These are phyloP conservation scores for Argyrosomus japonicus DNA, from an alignment of 2,113 vertebrate species.

Conservation along the genomic window DNA sequence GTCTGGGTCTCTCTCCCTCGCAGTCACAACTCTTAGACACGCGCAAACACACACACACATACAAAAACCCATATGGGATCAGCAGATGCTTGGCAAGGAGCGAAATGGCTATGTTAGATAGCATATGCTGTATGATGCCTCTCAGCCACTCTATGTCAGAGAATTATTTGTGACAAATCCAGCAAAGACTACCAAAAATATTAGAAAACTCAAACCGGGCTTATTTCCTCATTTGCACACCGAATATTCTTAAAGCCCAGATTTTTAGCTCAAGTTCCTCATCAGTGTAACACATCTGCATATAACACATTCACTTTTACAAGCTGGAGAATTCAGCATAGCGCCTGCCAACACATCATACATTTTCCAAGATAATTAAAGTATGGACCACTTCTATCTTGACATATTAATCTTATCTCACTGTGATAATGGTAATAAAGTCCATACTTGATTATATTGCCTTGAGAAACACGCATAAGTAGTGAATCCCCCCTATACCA, in stretches of 20 bases:
- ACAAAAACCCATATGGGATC: slow-evolving; percentile 75
- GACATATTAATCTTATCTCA: slow-evolving; percentile 36
- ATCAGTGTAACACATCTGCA: background rate
- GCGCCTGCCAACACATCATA: slow-evolving; percentile 6
- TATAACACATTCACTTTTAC: slow-evolving; percentile 12
- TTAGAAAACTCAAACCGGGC: slow-evolving; percentile 14
- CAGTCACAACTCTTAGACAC: slow-evolving; percentile 48
- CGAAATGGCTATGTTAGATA: slow-evolving; percentile 74
- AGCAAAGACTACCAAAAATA: slow-evolving; percentile 47
- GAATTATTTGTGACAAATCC: slow-evolving; percentile 69
- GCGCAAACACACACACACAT: slow-evolving; percentile 55
- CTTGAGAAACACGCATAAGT: slow-evolving; percentile 50
- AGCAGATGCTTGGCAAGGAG: slow-evolving; percentile 80
- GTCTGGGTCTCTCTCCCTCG: slow-evolving; percentile 32
- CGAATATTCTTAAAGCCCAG: background rate
- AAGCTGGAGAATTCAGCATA: background rate
- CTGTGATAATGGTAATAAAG: slow-evolving; percentile 44
- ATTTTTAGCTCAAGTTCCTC: slow-evolving; percentile 6
- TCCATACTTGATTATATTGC: slow-evolving; percentile 40
- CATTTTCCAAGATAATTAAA: slow-evolving; percentile 37
- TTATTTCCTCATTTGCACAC: background rate
- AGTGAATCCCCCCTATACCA: slow-evolving; percentile 47
- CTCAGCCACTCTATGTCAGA: slow-evolving; percentile 57
- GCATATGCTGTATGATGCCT: slow-evolving; percentile 74
- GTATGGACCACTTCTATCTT: background rate